A percentile compares a stretch with the other conserved stretches of the same genome.
Evolutionary conservation across 2,113 vertebrate species (phyloP).

Genomic region (Nothoprocta perdicaria): DNA sequence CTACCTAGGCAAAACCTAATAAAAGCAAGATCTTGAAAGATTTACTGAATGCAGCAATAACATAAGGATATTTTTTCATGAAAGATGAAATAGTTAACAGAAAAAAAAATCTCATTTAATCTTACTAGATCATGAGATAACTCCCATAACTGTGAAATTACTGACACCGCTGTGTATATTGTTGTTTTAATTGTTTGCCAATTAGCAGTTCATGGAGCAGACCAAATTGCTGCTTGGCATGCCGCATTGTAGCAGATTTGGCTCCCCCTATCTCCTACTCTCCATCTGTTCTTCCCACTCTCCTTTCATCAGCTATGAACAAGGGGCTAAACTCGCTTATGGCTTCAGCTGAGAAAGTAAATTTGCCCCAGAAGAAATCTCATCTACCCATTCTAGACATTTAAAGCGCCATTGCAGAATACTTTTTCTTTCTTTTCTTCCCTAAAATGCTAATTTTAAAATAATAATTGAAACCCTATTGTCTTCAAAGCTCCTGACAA

Average conservation of each 20-base stretch:
- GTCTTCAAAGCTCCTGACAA: background rate
- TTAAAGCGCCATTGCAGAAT: background rate
- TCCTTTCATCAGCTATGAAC: background rate
- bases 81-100: slow-evolving; percentile 20
- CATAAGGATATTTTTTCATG: background rate
- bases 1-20: background rate
- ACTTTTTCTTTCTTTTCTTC: fast-evolving
- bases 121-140: slow-evolving; percentile 19
- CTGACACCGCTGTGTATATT: slow-evolving; percentile 35
- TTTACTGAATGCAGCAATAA: background rate
- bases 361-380: background rate
- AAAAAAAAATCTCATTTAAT: slow-evolving; percentile 37
- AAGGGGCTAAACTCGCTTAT: background rate
- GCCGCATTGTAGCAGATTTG: background rate
- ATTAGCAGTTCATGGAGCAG: slow-evolving; percentile 57
- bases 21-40: background rate
- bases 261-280: background rate
- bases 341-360: background rate
- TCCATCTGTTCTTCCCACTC: slow-evolving; percentile 7
- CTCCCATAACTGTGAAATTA: slow-evolving; percentile 45
- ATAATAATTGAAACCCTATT: background rate
- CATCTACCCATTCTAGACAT: background rate
- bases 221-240: slow-evolving; percentile 54
- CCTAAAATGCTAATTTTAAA: background rate
- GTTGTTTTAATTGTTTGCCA: slow-evolving; percentile 66